These are phyloP conservation scores for Dascyllus trimaculatus DNA, from an alignment of 2,113 vertebrate genomes.

Conservation along the genomic window DNA sequence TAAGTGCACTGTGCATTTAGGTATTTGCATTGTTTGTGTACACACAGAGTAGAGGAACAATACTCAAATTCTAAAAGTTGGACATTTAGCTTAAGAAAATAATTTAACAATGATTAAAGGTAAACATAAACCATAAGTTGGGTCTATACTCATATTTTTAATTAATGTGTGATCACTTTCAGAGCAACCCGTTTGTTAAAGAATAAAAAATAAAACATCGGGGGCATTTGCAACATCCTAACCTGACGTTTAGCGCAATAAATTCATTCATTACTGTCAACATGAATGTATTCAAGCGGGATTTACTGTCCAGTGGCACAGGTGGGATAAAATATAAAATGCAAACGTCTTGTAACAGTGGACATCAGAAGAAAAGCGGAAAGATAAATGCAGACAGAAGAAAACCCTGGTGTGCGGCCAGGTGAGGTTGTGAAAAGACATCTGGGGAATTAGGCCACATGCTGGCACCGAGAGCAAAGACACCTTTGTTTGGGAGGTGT, in stretches of 20 bases:
- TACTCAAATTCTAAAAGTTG: too few species aligned
- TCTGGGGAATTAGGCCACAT: conserved; percentile 35
- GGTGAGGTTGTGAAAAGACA: conserved; percentile 29
- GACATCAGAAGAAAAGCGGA: background rate
- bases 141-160: too few species aligned
- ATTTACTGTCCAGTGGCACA: background rate
- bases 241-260: background rate
- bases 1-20: too few species aligned
- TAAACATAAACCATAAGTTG: too few species aligned
- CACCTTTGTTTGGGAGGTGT: conserved; percentile 54
- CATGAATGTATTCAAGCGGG: background rate
- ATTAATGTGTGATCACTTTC: too few species aligned
- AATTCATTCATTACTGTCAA: background rate
- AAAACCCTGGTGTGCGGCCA: conserved; percentile 26
- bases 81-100: too few species aligned
- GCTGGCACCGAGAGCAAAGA: conserved; percentile 40
- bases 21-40: too few species aligned
- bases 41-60: too few species aligned
- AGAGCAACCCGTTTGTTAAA: too few species aligned
- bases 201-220: too few species aligned
- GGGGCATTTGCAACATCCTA: too few species aligned
- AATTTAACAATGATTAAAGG: too few species aligned
- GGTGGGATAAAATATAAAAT: background rate
- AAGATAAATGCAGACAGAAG: background rate
- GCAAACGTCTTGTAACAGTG: background rate